Evolutionary conservation across 1,140 invertebrate species (phyloP).

Genomic region (Leptoteleia sp.): DNA sequence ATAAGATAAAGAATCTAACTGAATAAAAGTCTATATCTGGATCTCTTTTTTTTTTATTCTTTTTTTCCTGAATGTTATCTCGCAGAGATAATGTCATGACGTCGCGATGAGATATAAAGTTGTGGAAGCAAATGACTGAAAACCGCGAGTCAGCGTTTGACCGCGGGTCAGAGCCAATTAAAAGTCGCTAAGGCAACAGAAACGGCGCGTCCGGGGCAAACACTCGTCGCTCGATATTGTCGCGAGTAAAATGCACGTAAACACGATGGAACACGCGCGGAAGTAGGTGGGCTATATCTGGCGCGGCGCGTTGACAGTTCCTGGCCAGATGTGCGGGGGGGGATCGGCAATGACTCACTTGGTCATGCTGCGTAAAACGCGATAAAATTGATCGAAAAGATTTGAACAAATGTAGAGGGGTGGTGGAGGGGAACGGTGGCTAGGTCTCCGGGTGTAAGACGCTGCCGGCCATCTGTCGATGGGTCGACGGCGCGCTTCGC

Average conservation of each 20-base stretch:
- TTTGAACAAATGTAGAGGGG: too few species aligned
- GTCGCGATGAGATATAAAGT: too few species aligned
- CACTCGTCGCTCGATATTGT: slow-evolving; percentile 49
- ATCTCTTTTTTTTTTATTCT: too few species aligned
- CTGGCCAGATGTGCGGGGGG: slow-evolving; percentile 72
- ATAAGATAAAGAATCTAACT: too few species aligned
- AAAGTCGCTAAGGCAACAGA: slow-evolving; percentile 57
- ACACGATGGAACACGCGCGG: slow-evolving; percentile 54
- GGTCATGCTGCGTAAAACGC: slow-evolving; percentile 42
- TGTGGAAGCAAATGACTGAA: too few species aligned
- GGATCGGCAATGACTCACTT: slow-evolving; percentile 73
- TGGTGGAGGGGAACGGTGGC: too few species aligned
- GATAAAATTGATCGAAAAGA: slow-evolving; percentile 54
- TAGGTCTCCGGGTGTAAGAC: slow-evolving; percentile 42
- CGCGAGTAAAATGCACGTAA: slow-evolving; percentile 50
- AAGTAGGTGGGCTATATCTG: slow-evolving; percentile 64
- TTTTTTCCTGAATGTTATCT: too few species aligned
- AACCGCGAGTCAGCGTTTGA: too few species aligned
- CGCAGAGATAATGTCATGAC: too few species aligned
- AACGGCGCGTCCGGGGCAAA: slow-evolving; percentile 31
- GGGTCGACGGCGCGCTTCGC: too few species aligned
- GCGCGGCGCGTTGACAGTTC: slow-evolving; percentile 45
- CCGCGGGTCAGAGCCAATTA: slow-evolving; percentile 9
- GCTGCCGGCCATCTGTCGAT: slow-evolving; percentile 44
- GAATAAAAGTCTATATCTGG: too few species aligned